phyloP scores from a whole-genome alignment of 2,113 vertebrate genomes.

The Rhadina sibilatrix region DNA sequence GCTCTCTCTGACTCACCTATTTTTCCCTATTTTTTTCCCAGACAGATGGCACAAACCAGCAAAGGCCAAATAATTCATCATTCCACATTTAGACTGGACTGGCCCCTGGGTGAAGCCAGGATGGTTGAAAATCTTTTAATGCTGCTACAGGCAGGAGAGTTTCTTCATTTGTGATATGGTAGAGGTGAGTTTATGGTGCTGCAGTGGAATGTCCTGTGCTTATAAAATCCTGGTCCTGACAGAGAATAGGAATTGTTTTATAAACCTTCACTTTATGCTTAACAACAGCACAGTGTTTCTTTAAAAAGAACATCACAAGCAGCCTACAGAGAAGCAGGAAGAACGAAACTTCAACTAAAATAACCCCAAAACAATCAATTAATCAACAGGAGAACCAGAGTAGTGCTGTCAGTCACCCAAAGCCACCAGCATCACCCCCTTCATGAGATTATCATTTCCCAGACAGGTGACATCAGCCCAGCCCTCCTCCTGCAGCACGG shows the following conservation, averaged over 20 bases:
- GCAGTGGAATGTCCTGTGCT: not conserved
- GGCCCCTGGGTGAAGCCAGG: not conserved
- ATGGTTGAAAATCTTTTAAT: not conserved
- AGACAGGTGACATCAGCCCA: not conserved
- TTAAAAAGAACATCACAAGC: not conserved
- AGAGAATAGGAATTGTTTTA: not conserved
- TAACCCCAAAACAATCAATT: not conserved
- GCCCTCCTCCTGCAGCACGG: not conserved
- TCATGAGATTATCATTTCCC: not conserved
- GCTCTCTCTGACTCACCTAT: not conserved
- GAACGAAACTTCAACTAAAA: slow-evolving; percentile 11
- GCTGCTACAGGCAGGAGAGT: not conserved
- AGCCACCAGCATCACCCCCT: not conserved
- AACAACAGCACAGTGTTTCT: not conserved
- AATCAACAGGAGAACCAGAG: not conserved
- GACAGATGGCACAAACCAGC: not conserved
- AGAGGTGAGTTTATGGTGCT: not conserved
- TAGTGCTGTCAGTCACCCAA: not conserved
- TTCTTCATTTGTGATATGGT: not conserved
- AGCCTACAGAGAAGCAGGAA: not conserved
- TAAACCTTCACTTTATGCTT: not conserved
- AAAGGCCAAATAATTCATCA: slow-evolving; percentile 20
- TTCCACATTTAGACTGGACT: not conserved
- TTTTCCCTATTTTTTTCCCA: slow-evolving; percentile 15
- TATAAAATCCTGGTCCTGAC: not conserved